These are phyloP conservation scores for Drosophila orena DNA, from an alignment of 1,140 invertebrate species.

Conservation along the genomic window DNA sequence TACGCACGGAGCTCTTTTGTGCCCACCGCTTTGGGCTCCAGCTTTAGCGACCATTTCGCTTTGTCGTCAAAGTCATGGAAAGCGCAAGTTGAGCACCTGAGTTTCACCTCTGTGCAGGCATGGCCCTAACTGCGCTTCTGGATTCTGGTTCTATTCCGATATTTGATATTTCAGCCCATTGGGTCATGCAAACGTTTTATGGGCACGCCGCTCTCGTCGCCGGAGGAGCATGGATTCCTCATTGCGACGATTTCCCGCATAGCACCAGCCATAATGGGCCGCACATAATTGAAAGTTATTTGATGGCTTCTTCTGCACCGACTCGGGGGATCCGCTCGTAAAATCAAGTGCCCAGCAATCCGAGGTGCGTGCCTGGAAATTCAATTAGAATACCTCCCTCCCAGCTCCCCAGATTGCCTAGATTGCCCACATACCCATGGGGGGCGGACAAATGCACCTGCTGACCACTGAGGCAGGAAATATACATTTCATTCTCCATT, in stretches of 20 bases:
- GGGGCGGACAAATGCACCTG: constrained; percentile 24
- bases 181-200: constrained; percentile 57
- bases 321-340: constrained; percentile 42
- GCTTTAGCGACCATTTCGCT: constrained; percentile 66
- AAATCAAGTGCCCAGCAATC: constrained; percentile 61
- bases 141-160: constrained; percentile 39
- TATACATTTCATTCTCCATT: background rate
- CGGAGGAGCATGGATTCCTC: constrained; percentile 21
- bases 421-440: background rate
- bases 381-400: constrained; percentile 60
- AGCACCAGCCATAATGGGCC: constrained; percentile 42
- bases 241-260: constrained; percentile 41
- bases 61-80: constrained; percentile 70
- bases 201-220: constrained; percentile 44
- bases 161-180: constrained; percentile 10
- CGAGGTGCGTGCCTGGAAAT: constrained; percentile 63
- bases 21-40: constrained; percentile 37
- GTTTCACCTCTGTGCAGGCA: constrained; percentile 57
- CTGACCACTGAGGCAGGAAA: constrained; percentile 13
- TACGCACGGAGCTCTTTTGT: constrained; percentile 42
- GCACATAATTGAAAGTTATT: constrained; percentile 82
- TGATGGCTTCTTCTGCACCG: constrained; percentile 63
- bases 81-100: constrained; percentile 68
- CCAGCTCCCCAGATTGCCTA: background rate
- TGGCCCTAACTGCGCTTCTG: constrained; percentile 2